Evolutionary conservation across 2,797 vertebrate species (phyloP), one percentile per base, ranked within the genome.

Genomic region (Cynodonichthys magdalenae): DNA sequence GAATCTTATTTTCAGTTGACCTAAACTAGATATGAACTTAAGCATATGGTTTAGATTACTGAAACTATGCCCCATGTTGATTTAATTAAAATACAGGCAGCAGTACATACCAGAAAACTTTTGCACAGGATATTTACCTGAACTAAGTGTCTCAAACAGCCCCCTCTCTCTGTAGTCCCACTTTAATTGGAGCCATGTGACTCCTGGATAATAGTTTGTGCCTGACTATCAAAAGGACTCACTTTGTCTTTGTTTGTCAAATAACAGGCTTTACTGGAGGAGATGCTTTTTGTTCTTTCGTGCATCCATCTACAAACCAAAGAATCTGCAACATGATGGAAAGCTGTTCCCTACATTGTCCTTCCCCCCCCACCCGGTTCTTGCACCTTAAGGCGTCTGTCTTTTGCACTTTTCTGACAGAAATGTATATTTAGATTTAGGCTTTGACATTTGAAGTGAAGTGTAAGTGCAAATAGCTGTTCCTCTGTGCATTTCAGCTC

Each of bases 401-500:
- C 17, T 39, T 39, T 39, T 39, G 36, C 10, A 12, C 36, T 12
- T 39, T 39, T 12, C 36, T 39, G 36, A 39, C 36, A 39, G 36
- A 39, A 1, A 14, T 14, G 11, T 39, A 4, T 11, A 39, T 39
- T 39, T 11, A 14, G 36, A 10, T 39, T 39, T 39, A 39, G 11
- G 36, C 11, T 39, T 36, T 39, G 36, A 39, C 11, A 39, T 39
- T 12, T 39, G 36, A 39, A 39, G 10, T 18, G 24, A 3, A 24
- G 24, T 24, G 2, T 24, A 24, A 24, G 24, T 60, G 28, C 57
- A 50, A 63, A 56, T 36, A 53, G 31, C 31, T 5, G 0, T 54
- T 66, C 49, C 53, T 20, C 62, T 84, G 56, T 92, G 90, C 78
- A 89, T 87, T 93, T 92, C 84, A 92, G 48, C 57, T 68, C 20